Conservation (phyloP, 2,113 vertebrate genomes). For the Paraplagusia blochii region DNA sequence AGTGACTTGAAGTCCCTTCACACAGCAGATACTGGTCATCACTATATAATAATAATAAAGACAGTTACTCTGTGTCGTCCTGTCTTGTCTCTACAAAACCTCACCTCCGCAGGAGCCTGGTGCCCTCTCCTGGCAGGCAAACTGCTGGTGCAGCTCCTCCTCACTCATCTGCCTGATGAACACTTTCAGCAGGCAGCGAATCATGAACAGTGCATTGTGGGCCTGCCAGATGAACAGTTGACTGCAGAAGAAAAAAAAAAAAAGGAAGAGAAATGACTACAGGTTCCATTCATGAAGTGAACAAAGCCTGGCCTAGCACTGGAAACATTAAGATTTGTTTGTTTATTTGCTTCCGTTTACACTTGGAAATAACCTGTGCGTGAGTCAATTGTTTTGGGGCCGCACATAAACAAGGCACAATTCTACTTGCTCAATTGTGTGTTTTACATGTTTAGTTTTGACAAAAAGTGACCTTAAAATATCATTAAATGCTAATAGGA, state of each 20-base stretch:
- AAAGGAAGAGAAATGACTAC: neutral
- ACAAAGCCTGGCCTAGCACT: neutral
- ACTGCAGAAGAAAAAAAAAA: conserved; percentile 68
- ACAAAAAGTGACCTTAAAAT: no score
- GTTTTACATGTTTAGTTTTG: no score
- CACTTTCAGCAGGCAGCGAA: conserved; percentile 94
- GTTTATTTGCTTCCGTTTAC: no score
- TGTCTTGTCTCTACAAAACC: neutral
- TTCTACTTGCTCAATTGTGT: no score
- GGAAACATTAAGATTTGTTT: no score
- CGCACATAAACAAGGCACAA: no score
- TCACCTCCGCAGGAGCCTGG: conserved; percentile 82
- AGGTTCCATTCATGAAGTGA: no score
- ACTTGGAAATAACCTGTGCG: no score
- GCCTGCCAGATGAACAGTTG: conserved; percentile 99
- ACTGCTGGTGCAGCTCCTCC: conserved; percentile 89
- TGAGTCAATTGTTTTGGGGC: no score
- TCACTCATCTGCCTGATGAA: conserved; percentile 90
- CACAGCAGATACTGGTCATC: neutral
- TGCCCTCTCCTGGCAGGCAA: conserved; percentile 86
- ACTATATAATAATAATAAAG: neutral
- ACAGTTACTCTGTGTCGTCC: neutral
- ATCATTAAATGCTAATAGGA: no score
- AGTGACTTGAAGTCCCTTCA: neutral
- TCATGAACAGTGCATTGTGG: conserved; percentile 95